Conservation (phyloP, 2,113 vertebrate species). For the Pelvicachromis taeniatus region DNA sequence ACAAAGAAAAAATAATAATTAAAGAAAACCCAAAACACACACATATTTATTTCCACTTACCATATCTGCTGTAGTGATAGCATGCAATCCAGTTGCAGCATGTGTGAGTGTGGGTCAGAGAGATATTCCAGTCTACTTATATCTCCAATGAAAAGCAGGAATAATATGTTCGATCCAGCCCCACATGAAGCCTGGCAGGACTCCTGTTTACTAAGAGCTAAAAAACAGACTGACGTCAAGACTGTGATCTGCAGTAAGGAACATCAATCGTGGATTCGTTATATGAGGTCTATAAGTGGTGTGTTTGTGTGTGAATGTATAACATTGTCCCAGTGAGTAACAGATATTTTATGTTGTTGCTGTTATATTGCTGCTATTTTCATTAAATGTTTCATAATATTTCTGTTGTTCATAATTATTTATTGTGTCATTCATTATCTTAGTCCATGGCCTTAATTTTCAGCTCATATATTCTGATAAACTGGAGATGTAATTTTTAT, state of each 20-base stretch:
- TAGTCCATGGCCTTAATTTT: neutral
- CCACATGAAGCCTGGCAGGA: slow-evolving; percentile 44
- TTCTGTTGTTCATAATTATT: neutral
- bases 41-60: slow-evolving; percentile 10
- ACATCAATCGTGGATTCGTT: slow-evolving; percentile 32
- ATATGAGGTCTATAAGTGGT: neutral
- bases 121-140: slow-evolving; percentile 40
- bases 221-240: slow-evolving; percentile 51
- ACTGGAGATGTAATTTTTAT: neutral
- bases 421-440: neutral
- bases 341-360: neutral
- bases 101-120: neutral
- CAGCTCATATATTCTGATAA: neutral
- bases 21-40: neutral
- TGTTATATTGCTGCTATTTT: neutral
- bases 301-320: neutral
- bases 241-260: slow-evolving; percentile 2
- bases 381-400: neutral
- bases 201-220: slow-evolving; percentile 59
- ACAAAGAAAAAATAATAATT: neutral
- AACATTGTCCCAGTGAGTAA: neutral
- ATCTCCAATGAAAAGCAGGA: slow-evolving; percentile 36
- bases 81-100: neutral
- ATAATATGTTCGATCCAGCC: slow-evolving; percentile 55
- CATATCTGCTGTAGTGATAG: slow-evolving; percentile 33